Percentiles rank a stretch among this genome's conserved stretches.
Conservation (phyloP, 2,797 vertebrate genomes). For the Varecia variegata region DNA sequence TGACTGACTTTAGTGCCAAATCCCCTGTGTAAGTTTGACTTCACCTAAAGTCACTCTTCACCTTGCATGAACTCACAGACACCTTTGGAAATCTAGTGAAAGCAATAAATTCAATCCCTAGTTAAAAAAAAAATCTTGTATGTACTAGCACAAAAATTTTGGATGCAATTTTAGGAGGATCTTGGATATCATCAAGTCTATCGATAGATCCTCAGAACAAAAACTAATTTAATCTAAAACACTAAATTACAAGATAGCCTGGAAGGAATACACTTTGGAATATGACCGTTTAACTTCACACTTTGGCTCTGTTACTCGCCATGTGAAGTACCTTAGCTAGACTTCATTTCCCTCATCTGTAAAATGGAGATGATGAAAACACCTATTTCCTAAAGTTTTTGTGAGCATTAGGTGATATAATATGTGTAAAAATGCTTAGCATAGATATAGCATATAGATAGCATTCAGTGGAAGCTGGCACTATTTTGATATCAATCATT, state of each 20-base stretch:
- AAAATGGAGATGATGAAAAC: background rate
- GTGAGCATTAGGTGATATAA: background rate
- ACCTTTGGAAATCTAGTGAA: background rate
- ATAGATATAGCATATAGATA: background rate
- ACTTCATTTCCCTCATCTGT: background rate
- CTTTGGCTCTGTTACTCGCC: background rate
- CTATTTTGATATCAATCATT: background rate
- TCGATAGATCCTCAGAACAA: background rate
- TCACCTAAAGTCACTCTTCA: background rate
- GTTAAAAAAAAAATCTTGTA: background rate
- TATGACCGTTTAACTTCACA: background rate
- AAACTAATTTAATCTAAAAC: conserved; percentile 11
- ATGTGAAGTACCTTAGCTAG: background rate
- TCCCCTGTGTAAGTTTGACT: background rate
- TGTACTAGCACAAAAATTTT: background rate
- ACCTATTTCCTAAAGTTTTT: conserved; percentile 1
- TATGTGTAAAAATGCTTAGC: background rate
- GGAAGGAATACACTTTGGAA: background rate
- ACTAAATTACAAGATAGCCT: background rate
- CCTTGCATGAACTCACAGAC: background rate
- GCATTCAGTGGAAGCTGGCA: background rate
- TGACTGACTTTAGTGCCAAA: background rate
- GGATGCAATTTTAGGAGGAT: background rate
- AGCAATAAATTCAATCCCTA: background rate
- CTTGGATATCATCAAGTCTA: background rate